Base-by-base conservation (phyloP, 2,888 invertebrate genomes). In the Macrosiphum euphorbiae region DNA sequence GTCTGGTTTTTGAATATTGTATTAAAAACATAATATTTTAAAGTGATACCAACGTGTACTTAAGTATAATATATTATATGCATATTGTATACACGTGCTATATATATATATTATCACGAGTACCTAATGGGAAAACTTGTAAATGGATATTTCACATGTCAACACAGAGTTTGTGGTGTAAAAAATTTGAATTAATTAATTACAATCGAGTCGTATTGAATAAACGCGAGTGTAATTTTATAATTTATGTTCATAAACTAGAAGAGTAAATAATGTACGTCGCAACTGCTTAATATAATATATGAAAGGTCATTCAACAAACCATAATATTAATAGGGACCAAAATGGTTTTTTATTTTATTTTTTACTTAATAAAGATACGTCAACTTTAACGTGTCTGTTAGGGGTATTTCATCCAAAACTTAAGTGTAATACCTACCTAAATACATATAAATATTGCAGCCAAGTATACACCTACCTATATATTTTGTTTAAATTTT, bases 181-280 rank as follows among this genome's bases (percentile, higher is more conserved):
- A 67, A 67, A 87, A 87, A 88, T 35, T 67, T 88, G 28, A 88
- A 67, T 52, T 67, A 52, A 92, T 92, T 92, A 61, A 67, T 91
- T 87, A 61, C 20, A 85, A 91, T n/a, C 85, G 50, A 84, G 52
- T 44, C 4, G 26, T 86, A 86, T n/a, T 50, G 35, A 52, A n/a
- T 41, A 58, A 1, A n/a, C 28, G n/a, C 24, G 78, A 3, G n/a
- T 52, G 20, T 84, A 84, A 41, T 28, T 24, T 55, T 26, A 55
- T 92, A 92, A 50, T 92, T 87, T 88, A 92, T 28, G 50, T 28
- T 4, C 41, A 28, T 61, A 61, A 52, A 61, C 16, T 35, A 58
- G 11, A 86, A 86, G 58, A 61, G 3, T 26, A 35, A 78, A 78
- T 35, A 78, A 78, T 20, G 35, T 20, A 20, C 20, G 20, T 35